Evolutionary conservation across 2,888 invertebrate genomes (phyloP), one percentile per base, ranked within the genome.

Genomic region (Ernsta delagoae): DNA sequence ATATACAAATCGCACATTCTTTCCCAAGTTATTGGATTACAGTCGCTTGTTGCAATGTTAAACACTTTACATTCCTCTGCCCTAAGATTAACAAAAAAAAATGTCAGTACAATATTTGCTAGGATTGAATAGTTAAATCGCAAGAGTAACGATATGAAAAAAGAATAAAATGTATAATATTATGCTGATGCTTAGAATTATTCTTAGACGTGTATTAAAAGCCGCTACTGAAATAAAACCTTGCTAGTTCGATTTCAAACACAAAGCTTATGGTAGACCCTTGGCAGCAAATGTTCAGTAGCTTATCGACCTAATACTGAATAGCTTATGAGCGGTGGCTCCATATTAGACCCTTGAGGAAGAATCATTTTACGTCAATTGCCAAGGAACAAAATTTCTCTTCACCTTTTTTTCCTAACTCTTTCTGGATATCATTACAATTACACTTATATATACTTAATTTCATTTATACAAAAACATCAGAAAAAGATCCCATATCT

Each of bases 11-110:
- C 39, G 16, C 3, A 16, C 9, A 67, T n/a, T 48, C 24, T 54
- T 3, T 8, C 16, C 54, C 43, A 67, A 2, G 4, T 31, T 36
- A 67, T 60, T 48, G 67, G 61, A 8, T 67, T 67, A 4, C 7
- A 12, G n/a, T 45, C 34, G 16, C 67, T 39, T 31, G 60, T 54
- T 6, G 43, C 61, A 12, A 54, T 53, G 16, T 67, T 67, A 5
- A 54, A 67, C 5, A 45, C 41, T 6, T 61, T 61, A 45, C 67
- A 61, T 6, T 36, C 16, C 6, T 34, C 12, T 12, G 36, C 54
- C 11, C 67, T 67, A 54, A 31, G 31, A 53, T 9, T 16, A 54
- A 31, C 31, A 6, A 31, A 11, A 54, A 11, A 54, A 54, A 31
- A 9, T 24, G 31, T 31, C 4, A 31, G 31, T 31, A 3, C 4